Evolutionary conservation across 2,888 invertebrate genomes (phyloP).

Genomic region (Drosophila conformis): DNA sequence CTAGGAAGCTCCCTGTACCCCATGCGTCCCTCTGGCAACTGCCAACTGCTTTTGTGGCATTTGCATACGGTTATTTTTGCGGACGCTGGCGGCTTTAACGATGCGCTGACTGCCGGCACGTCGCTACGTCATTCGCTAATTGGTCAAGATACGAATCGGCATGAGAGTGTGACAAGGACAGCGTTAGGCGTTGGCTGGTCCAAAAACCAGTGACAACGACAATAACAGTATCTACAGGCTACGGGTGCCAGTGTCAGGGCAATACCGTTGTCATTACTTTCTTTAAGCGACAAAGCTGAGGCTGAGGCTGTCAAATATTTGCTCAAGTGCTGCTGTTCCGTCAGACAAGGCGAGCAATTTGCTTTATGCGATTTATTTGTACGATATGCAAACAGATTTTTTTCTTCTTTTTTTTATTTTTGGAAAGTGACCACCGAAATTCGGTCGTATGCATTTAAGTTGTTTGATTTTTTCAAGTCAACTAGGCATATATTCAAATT

Average conservation of each 20-base stretch:
- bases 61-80: constrained; percentile 71
- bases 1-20: constrained; percentile 19
- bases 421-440: constrained; percentile 49
- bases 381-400: constrained; percentile 43
- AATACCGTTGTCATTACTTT: constrained; percentile 57
- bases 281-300: constrained; percentile 38
- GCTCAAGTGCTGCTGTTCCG: constrained; percentile 49
- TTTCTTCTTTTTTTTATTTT: not conserved
- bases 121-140: constrained; percentile 79
- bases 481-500: constrained; percentile 11
- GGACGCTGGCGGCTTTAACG: constrained; percentile 57
- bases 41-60: constrained; percentile 41
- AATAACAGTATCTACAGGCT: constrained; percentile 3
- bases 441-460: constrained; percentile 39
- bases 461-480: constrained; percentile 24
- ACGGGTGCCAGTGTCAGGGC: constrained; percentile 23
- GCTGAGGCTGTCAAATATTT: constrained; percentile 56
- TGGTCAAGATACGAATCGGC: constrained; percentile 73
- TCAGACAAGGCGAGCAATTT: constrained; percentile 59
- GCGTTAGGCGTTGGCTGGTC: constrained; percentile 63
- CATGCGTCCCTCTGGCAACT: not conserved
- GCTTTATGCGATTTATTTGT: constrained; percentile 69
- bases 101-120: constrained; percentile 58
- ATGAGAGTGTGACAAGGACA: constrained; percentile 45
- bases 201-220: constrained; percentile 16